Evolutionary conservation across 2,888 invertebrate genomes (phyloP).

Genomic region (Eupithecia pulchellata): DNA sequence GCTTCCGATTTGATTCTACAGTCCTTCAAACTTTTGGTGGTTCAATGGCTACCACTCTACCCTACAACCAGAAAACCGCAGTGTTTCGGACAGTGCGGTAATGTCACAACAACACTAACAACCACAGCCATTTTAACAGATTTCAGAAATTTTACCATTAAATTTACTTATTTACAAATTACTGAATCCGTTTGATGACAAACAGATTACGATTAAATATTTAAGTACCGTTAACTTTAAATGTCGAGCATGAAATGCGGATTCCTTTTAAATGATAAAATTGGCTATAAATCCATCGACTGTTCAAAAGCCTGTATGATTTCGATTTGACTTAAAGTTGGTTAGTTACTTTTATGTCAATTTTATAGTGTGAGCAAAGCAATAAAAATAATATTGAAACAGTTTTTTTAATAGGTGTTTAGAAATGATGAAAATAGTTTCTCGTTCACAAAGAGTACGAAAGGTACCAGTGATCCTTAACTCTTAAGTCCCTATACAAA

Average conservation of each 20-base stretch:
- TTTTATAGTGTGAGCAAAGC: too few relatives aligned
- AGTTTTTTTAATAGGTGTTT: too few relatives aligned
- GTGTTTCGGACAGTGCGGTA: conserved; percentile 4
- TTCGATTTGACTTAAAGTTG: neutral
- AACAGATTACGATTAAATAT: conserved; percentile 4
- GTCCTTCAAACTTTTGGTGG: too few relatives aligned
- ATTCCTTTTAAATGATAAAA: conserved; percentile 3
- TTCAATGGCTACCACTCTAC: too few relatives aligned
- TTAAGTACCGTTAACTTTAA: neutral
- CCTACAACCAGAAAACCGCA: conserved; percentile 1
- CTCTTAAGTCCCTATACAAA: too few relatives aligned
- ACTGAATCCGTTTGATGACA: conserved; percentile 2
- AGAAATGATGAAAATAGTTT: too few relatives aligned
- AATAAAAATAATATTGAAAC: too few relatives aligned
- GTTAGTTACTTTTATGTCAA: too few relatives aligned
- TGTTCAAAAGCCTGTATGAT: neutral
- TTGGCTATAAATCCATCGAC: neutral
- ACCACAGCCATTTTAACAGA: neutral
- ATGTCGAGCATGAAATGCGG: neutral
- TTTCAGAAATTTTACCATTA: neutral
- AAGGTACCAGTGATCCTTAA: too few relatives aligned
- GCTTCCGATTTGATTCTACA: too few relatives aligned
- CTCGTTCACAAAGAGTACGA: too few relatives aligned
- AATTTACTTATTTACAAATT: neutral
- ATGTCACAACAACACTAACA: neutral